phyloP scores from a whole-genome alignment of 2,888 invertebrate genomes.

The Harpalus rubripes region DNA sequence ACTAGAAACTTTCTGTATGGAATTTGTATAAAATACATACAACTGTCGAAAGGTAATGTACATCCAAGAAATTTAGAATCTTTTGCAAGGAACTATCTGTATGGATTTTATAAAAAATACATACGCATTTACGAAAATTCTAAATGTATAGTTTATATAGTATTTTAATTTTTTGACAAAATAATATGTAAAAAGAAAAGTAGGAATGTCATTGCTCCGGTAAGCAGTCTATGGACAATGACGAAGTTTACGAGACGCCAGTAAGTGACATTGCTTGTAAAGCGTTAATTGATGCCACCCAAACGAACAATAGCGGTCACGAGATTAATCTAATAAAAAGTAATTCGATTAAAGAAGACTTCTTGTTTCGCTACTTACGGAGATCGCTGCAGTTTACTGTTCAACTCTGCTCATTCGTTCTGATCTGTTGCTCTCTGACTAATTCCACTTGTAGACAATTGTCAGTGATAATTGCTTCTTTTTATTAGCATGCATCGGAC shows the following conservation, averaged over 20 bases:
- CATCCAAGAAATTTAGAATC: too few relatives aligned
- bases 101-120: too few relatives aligned
- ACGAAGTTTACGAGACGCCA: constrained; percentile 56
- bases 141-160: too few relatives aligned
- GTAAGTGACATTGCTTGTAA: constrained; percentile 64
- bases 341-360: constrained; percentile 61
- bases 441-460: constrained; percentile 34
- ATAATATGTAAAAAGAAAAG: background rate
- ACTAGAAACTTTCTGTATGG: too few relatives aligned
- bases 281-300: constrained; percentile 63
- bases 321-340: constrained; percentile 62
- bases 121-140: too few relatives aligned
- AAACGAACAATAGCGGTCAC: constrained; percentile 64
- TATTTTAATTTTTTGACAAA: too few relatives aligned
- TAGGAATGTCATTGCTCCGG: background rate
- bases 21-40: too few relatives aligned
- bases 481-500: background rate
- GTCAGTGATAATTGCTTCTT: constrained; percentile 9
- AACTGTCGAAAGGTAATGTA: too few relatives aligned
- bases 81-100: too few relatives aligned
- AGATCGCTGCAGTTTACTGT: constrained; percentile 28
- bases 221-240: background rate
- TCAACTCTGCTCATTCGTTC: constrained; percentile 24
- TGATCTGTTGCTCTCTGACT: constrained; percentile 22
- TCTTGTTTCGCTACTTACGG: constrained; percentile 31